These are phyloP conservation scores for Coregonus sp. DNA, from an alignment of 2,797 vertebrate genomes.

Conservation along the genomic window DNA sequence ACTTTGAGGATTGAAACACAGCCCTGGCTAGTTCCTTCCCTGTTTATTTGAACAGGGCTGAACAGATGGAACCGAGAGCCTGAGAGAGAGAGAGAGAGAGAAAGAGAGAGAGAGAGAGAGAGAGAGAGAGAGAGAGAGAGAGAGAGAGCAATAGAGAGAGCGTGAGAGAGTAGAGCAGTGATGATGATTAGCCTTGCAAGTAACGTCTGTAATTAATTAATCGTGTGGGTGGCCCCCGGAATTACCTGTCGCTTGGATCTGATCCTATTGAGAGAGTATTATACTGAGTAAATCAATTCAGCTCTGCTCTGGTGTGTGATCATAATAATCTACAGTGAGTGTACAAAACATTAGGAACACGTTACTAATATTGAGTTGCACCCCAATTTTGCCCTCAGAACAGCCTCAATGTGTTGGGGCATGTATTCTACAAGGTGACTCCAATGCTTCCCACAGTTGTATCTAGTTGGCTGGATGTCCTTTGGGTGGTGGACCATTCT, in stretches of 20 bases:
- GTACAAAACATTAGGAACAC: too few relatives aligned
- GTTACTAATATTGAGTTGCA: too few relatives aligned
- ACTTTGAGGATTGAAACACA: too few relatives aligned
- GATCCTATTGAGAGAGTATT: constrained; percentile 41
- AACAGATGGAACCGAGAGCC: not conserved
- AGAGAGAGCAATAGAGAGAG: too few relatives aligned
- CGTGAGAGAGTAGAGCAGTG: constrained; percentile 15
- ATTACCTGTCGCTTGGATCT: constrained; percentile 32
- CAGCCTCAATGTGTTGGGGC: too few relatives aligned
- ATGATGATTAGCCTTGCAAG: constrained; percentile 22
- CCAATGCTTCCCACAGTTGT: too few relatives aligned
- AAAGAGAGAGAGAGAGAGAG: too few relatives aligned
- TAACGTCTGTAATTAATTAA: constrained; percentile 31
- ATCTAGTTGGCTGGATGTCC: too few relatives aligned
- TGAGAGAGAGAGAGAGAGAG: not conserved
- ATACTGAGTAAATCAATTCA: constrained; percentile 26
- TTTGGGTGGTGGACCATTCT: too few relatives aligned
- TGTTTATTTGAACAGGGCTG: not conserved
- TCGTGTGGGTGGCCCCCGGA: constrained; percentile 47
- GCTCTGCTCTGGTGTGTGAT: not conserved
- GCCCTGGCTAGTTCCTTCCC: not conserved
- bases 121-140: not conserved
- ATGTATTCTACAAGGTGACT: too few relatives aligned
- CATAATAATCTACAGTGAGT: too few relatives aligned
- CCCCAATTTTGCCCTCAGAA: too few relatives aligned